Conservation (phyloP, 2,797 vertebrate genomes). For the Parotocinclus haroldoi region DNA sequence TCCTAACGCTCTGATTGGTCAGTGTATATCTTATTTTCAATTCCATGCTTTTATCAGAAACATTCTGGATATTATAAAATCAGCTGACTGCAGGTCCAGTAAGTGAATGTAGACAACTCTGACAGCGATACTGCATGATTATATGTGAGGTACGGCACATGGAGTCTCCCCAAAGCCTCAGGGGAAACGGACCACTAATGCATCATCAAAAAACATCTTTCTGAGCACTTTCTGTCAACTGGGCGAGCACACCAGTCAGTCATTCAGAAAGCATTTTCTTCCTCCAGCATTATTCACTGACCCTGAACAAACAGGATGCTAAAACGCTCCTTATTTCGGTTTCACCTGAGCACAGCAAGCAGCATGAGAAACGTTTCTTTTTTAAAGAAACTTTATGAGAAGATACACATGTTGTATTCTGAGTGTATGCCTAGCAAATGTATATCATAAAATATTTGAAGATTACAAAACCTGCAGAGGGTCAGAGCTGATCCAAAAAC, state of each 20-base stretch:
- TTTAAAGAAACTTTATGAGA: too few species aligned
- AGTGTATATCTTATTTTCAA: too few species aligned
- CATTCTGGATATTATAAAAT: background rate
- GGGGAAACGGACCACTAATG: slow-evolving; percentile 37
- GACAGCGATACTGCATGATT: slow-evolving; percentile 23
- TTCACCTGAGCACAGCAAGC: background rate
- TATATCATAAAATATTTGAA: too few species aligned
- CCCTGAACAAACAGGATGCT: slow-evolving; percentile 1
- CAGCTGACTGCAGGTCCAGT: background rate
- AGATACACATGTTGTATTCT: too few species aligned
- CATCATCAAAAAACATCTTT: slow-evolving; percentile 41
- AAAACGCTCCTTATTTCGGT: background rate
- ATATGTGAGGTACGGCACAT: slow-evolving; percentile 16
- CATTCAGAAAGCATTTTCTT: background rate
- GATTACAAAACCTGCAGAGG: too few species aligned
- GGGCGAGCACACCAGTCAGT: slow-evolving; percentile 20
- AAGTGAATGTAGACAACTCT: slow-evolving; percentile 20
- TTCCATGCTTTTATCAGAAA: too few species aligned
- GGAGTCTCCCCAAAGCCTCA: slow-evolving; percentile 29
- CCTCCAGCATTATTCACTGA: background rate
- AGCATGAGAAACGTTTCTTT: too few species aligned
- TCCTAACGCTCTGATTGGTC: too few species aligned
- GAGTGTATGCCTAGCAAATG: too few species aligned
- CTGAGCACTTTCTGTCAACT: slow-evolving; percentile 25
- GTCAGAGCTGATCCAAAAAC: too few species aligned